Conservation (phyloP, 1,140 invertebrate species). For the Delia radicum region DNA sequence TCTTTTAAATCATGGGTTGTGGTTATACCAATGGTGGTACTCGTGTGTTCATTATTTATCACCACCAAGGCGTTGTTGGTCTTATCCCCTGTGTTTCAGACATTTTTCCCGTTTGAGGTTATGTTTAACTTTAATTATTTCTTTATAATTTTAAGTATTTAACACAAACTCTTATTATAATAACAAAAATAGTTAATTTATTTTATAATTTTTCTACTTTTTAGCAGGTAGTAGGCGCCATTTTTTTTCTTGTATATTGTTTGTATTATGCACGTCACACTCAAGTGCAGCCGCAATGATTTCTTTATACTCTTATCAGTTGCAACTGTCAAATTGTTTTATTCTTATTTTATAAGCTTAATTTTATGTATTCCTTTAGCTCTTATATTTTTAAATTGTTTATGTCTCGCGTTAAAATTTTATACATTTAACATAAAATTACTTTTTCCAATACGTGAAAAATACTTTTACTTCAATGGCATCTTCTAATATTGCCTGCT, state of each 20-base stretch:
- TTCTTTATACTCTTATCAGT: background rate
- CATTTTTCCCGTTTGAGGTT: background rate
- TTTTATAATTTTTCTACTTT: background rate
- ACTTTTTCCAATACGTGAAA: background rate
- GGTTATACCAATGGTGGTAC: background rate
- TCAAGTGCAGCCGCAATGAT: constrained; percentile 12
- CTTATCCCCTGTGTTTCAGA: background rate
- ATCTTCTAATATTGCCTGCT: background rate
- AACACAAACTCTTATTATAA: background rate
- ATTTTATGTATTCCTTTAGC: background rate
- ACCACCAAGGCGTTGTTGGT: background rate
- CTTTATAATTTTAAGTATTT: background rate
- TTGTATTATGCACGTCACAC: constrained; percentile 7
- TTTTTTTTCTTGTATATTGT: constrained; percentile 6
- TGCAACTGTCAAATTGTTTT: background rate
- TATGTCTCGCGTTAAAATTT: too few relatives aligned
- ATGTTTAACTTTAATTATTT: background rate
- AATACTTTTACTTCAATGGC: background rate
- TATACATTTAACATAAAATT: background rate
- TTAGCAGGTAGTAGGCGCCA: constrained; percentile 21
- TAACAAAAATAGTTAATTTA: background rate
- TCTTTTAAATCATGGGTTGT: background rate
- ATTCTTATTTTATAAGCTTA: background rate
- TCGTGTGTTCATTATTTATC: background rate
- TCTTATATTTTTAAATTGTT: background rate